phyloP scores from a whole-genome alignment of 2,113 vertebrate genomes.

The Microtus ochrogaster region DNA sequence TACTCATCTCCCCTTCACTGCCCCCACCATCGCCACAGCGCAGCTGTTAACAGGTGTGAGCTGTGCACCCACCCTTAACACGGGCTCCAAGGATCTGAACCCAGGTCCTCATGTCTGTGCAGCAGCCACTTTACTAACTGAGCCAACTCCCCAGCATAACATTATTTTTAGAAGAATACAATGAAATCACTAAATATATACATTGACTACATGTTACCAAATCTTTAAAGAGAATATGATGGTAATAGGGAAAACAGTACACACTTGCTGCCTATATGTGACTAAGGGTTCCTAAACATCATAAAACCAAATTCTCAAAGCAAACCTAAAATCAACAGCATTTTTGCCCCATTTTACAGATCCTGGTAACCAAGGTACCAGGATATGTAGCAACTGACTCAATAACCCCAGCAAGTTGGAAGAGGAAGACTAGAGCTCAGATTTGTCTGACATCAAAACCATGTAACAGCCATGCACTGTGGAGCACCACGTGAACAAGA shows the following conservation, averaged over 20 bases:
- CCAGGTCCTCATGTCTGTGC: too few relatives aligned
- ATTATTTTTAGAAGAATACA: background rate
- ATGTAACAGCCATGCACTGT: rapidly evolving
- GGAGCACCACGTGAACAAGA: background rate
- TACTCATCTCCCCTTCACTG: background rate
- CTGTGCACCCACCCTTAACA: background rate
- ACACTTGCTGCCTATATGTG: background rate
- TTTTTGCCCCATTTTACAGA: slow-evolving; percentile 34
- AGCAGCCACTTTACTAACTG: too few relatives aligned
- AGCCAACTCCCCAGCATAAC: background rate
- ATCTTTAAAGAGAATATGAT: background rate
- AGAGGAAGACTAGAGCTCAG: background rate
- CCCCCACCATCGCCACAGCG: background rate
- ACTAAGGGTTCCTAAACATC: background rate
- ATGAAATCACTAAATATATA: background rate
- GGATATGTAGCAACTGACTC: background rate
- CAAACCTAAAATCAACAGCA: background rate
- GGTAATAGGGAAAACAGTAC: too few relatives aligned
- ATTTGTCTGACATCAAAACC: background rate
- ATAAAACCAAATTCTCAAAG: background rate
- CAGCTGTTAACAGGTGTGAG: background rate
- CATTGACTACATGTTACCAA: background rate
- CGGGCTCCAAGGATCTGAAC: background rate
- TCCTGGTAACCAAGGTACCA: background rate
- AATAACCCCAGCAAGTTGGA: background rate